Percentiles rank a stretch among this genome's conserved stretches.
phyloP scores from a whole-genome alignment of 1,140 invertebrate genomes.

The Drosophila equinoxialis region DNA sequence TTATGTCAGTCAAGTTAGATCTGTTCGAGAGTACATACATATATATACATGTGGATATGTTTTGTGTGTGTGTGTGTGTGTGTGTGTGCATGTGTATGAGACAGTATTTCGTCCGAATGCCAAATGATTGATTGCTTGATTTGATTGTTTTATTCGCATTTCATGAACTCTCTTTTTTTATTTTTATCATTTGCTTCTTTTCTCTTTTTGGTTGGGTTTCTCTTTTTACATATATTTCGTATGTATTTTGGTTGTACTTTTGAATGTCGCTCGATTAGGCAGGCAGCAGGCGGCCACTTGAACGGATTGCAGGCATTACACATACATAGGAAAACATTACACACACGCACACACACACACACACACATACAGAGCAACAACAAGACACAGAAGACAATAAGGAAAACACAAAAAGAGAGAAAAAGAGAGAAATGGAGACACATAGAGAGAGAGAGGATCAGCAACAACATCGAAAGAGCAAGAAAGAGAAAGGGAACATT shows the following conservation, averaged over 20 bases:
- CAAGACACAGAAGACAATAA: constrained; percentile 11
- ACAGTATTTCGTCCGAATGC: constrained; percentile 46
- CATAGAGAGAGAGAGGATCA: neutral
- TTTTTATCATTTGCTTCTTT: neutral
- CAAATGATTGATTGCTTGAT: constrained; percentile 43
- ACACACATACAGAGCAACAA: constrained; percentile 6
- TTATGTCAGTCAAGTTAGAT: constrained; percentile 12
- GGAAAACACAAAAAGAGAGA: neutral
- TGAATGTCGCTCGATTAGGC: neutral
- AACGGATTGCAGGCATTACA: constrained; percentile 36
- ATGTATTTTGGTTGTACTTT: constrained; percentile 18
- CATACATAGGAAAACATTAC: constrained; percentile 22
- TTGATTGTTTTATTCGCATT: constrained; percentile 24
- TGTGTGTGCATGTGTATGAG: constrained; percentile 17
- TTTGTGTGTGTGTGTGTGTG: constrained; percentile 16
- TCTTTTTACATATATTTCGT: neutral
- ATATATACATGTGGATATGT: neutral
- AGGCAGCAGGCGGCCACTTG: constrained; percentile 55
- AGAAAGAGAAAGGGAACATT: neutral
- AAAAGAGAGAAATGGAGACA: constrained; percentile 7
- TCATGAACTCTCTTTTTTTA: neutral
- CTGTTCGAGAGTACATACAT: neutral
- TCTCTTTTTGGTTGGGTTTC: neutral
- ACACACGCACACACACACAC: neutral
- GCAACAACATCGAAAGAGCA: neutral